Evolutionary conservation across 2,888 invertebrate genomes (phyloP).

Genomic region (Drosophila prostipennis): DNA sequence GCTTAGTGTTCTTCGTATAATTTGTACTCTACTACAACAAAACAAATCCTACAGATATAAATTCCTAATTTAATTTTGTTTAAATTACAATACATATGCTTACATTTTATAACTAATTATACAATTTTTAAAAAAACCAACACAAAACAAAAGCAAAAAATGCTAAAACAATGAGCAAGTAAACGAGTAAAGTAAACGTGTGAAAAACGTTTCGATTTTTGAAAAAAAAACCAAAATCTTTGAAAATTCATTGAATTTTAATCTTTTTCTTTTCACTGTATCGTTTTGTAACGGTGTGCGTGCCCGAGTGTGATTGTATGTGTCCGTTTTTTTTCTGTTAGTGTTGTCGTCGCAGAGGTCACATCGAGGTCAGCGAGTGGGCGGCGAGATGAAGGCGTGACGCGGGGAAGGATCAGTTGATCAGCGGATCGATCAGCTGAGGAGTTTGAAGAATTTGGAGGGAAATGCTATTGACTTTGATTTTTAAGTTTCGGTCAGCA

Average conservation of each 20-base stretch:
- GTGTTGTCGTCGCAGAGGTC: constrained; percentile 23
- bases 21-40: constrained; percentile 58
- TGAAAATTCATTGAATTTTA: constrained; percentile 16
- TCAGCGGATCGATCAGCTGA: background rate
- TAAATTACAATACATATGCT: constrained; percentile 69
- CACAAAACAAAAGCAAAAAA: constrained; percentile 52
- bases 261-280: constrained; percentile 28
- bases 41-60: constrained; percentile 70
- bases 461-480: background rate
- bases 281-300: constrained; percentile 24
- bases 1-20: constrained; percentile 71
- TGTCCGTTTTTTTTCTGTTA: constrained; percentile 6
- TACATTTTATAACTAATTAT: constrained; percentile 65
- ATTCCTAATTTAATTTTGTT: constrained; percentile 77
- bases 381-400: constrained; percentile 12
- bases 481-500: constrained; percentile 13
- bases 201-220: constrained; percentile 57
- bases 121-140: constrained; percentile 54
- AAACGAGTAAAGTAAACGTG: constrained; percentile 64
- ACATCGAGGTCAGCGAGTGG: constrained; percentile 22
- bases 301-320: constrained; percentile 19
- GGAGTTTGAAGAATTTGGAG: constrained; percentile 7
- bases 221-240: constrained; percentile 43
- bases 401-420: constrained; percentile 1
- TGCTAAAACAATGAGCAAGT: constrained; percentile 62